Evolutionary conservation across 2,113 vertebrate genomes (phyloP), one percentile per base, ranked within the genome.

Genomic region (Microtus oregoni): DNA sequence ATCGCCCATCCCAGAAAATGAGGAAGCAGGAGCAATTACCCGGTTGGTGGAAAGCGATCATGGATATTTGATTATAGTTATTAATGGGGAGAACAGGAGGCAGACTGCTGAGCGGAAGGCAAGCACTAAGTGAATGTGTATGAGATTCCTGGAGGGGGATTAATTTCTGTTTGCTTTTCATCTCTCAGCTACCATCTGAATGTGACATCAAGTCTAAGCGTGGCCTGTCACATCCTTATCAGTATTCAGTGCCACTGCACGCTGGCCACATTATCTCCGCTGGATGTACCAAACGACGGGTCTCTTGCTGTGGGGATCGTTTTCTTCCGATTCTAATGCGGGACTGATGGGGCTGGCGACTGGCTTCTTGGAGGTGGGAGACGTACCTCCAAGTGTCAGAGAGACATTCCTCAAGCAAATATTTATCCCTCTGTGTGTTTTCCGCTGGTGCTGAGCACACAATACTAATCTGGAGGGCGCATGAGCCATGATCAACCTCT

Each of bases 221-320:
- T 0, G 0, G 97, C 94, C 98, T 98, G 98, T 98, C 98, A 98
- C 97, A 95, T 96, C 98, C 97, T 98, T 98, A 98, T 97, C 98
- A 98, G 98, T 98, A 98, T 98, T 98, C 98, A 98, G 0, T 94
- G 95, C 94, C 85, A 91, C 87, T 26, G 47, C 91, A 70, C 95
- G 97, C 93, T 86, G 96, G 96, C 95, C 98, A 97, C 98, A 98
- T 98, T 98, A 98, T 97, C 96, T 98, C 98, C 79, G 96, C 94
- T 98, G 97, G 98, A 98, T 98, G 96, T 97, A 98, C 94, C 95
- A 95, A 97, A 97, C 96, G 92, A 98, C 58, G 98, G 97, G 95
- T 94, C 95, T 90, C 94, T 88, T 32, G 95, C 96, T 97, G 93
- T 61, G 96, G 70, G 94, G 82, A 95, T 91, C 86, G 79, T 94